Evolutionary conservation across 2,888 invertebrate genomes (phyloP).

Genomic region (Cheilosia variabilis): DNA sequence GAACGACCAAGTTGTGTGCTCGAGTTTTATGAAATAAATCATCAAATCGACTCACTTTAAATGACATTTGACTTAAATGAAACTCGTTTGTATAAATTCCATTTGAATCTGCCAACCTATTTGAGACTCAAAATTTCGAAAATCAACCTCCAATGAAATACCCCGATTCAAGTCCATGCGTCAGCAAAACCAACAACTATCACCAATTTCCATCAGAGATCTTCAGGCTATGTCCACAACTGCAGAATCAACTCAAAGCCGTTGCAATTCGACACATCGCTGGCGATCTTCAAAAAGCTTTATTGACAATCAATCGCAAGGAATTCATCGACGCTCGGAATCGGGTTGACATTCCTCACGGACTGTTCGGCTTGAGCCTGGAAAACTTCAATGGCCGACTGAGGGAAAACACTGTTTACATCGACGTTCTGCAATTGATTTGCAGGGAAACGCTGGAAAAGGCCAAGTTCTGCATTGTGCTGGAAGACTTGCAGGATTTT

Average conservation of each 20-base stretch:
- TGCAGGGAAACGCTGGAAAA: conserved; percentile 4
- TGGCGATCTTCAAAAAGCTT: not conserved
- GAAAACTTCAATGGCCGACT: conserved; percentile 5
- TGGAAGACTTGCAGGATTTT: conserved; percentile 35
- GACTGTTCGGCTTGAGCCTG: conserved; percentile 9
- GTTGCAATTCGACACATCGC: not conserved
- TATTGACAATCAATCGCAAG: not conserved
- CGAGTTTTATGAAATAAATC: no score
- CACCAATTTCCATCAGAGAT: not conserved
- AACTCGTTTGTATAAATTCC: no score
- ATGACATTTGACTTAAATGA: no score
- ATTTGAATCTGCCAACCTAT: no score
- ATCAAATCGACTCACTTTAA: no score
- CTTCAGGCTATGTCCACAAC: not conserved
- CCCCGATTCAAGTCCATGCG: not conserved
- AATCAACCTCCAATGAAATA: not conserved
- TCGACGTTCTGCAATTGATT: conserved; percentile 7
- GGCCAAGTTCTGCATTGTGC: conserved; percentile 40
- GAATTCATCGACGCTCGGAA: conserved; percentile 3
- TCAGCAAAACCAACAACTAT: not conserved
- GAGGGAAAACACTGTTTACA: not conserved
- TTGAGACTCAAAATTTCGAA: no score
- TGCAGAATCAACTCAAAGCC: not conserved
- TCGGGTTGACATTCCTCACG: conserved; percentile 24
- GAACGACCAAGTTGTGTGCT: no score